A percentile compares a stretch with the other conserved stretches of the same genome.
Evolutionary conservation across 2,888 invertebrate genomes (phyloP).

Genomic region (Seira musarum): DNA sequence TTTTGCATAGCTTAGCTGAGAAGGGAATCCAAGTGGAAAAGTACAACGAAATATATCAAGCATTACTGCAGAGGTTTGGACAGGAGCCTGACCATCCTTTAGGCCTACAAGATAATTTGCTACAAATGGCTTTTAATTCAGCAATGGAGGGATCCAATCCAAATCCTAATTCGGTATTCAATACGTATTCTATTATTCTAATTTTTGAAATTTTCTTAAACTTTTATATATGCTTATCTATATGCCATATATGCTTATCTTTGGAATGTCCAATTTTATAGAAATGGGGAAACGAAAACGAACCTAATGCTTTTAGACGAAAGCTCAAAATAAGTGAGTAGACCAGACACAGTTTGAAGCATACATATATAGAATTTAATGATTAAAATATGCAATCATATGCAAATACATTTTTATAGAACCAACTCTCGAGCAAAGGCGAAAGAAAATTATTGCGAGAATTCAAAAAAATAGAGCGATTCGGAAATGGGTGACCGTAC

Average conservation of each 20-base stretch:
- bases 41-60: conserved; percentile 74
- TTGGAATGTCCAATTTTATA: conserved; percentile 1
- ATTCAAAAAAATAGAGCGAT: conserved; percentile 62
- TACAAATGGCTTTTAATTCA: conserved; percentile 71
- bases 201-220: too few species aligned
- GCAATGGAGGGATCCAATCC: conserved; percentile 71
- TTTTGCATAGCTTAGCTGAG: conserved; percentile 75
- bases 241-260: too few species aligned
- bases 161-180: conserved; percentile 64
- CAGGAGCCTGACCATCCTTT: conserved; percentile 66
- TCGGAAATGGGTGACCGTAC: conserved; percentile 65
- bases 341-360: not conserved
- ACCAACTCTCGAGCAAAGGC: conserved; percentile 62
- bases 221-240: too few species aligned
- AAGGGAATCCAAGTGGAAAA: conserved; percentile 75
- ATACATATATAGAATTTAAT: not conserved
- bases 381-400: conserved; percentile 16
- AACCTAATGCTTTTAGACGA: conserved; percentile 21
- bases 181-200: not conserved
- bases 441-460: conserved; percentile 61
- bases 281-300: conserved; percentile 60
- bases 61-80: conserved; percentile 73
- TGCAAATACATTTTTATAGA: conserved; percentile 47
- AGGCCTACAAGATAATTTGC: conserved; percentile 70
- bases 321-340: conserved; percentile 47